Conservation (phyloP, 2,888 invertebrate genomes). For the Flexamia atlantica region DNA sequence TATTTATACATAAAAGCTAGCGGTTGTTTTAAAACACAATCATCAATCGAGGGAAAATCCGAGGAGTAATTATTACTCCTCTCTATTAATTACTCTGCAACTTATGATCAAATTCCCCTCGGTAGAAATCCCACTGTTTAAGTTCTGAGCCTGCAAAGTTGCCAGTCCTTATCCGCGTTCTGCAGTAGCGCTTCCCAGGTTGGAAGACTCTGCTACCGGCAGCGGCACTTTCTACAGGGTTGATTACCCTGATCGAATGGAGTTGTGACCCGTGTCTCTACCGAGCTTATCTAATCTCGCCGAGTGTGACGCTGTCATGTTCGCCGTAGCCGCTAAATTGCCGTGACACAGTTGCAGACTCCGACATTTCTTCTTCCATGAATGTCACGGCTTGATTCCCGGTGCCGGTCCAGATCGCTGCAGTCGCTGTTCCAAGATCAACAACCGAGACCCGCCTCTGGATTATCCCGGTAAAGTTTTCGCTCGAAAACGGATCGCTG, state of each 20-base stretch:
- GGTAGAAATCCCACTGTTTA: no score
- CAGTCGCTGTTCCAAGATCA: no score
- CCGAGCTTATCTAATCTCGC: constrained; percentile 44
- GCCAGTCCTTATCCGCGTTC: no score
- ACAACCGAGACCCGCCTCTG: not conserved
- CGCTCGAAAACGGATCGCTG: no score
- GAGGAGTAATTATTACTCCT: no score
- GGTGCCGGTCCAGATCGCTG: constrained; percentile 24
- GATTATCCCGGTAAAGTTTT: not conserved
- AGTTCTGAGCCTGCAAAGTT: no score
- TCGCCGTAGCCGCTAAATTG: constrained; percentile 22
- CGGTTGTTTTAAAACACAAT: no score
- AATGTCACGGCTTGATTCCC: constrained; percentile 41
- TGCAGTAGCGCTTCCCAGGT: no score
- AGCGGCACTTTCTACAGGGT: constrained; percentile 20
- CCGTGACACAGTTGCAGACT: constrained; percentile 43
- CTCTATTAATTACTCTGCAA: no score
- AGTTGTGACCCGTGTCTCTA: constrained; percentile 46
- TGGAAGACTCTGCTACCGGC: not conserved
- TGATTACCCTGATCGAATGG: constrained; percentile 51
- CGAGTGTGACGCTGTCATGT: constrained; percentile 20
- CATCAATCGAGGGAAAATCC: no score
- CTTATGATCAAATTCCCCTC: no score
- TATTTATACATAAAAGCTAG: no score
- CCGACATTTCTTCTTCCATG: constrained; percentile 43